phyloP scores from a whole-genome alignment of 2,888 invertebrate species.

The Acleris literana region DNA sequence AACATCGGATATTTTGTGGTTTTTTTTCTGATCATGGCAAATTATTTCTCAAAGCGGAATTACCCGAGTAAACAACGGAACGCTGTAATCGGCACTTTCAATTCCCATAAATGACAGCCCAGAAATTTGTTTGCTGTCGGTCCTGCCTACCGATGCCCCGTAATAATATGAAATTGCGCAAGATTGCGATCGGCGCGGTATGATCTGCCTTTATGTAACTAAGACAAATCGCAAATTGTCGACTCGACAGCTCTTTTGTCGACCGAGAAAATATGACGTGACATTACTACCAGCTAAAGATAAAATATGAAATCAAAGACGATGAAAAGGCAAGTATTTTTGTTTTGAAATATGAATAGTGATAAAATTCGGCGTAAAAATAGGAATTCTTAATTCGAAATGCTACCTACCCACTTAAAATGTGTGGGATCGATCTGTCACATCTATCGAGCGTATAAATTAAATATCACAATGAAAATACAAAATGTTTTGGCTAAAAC shows the following conservation, averaged over 20 bases:
- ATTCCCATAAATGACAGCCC: too few species aligned
- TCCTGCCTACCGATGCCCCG: conserved; percentile 56
- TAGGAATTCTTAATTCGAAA: neutral
- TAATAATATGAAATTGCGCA: conserved; percentile 72
- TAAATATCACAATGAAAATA: conserved; percentile 62
- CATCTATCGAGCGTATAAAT: conserved; percentile 73
- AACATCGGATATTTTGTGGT: too few species aligned
- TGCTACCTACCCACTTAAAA: conserved; percentile 25
- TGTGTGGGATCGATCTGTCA: conserved; percentile 49
- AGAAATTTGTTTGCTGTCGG: conserved; percentile 49
- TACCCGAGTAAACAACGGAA: neutral
- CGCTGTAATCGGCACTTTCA: neutral
- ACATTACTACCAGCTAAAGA: conserved; percentile 6
- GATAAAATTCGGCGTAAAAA: neutral
- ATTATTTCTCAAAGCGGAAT: too few species aligned
- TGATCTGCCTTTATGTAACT: conserved; percentile 68
- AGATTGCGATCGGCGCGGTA: conserved; percentile 67
- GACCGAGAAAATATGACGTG: conserved; percentile 44
- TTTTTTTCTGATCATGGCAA: too few species aligned
- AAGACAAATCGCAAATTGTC: conserved; percentile 78
- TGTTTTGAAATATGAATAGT: neutral
- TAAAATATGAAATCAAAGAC: conserved; percentile 1
- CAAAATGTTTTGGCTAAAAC: conserved; percentile 72
- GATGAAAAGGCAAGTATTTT: neutral
- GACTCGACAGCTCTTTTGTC: conserved; percentile 65